Evolutionary conservation across 2,797 vertebrate species (phyloP).

Genomic region (Falco rusticolus): DNA sequence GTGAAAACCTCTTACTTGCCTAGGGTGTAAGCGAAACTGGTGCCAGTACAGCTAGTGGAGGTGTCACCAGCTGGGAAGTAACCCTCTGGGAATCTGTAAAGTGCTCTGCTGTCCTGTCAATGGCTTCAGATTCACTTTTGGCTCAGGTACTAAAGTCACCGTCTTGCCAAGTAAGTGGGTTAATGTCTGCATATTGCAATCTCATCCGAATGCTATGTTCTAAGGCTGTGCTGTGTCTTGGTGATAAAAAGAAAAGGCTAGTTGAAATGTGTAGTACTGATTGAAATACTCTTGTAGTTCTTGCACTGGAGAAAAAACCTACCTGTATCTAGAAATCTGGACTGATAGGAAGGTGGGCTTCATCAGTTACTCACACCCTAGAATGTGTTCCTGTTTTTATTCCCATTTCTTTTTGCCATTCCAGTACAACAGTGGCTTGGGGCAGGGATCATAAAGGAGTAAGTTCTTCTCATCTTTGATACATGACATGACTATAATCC

Average conservation of each 20-base stretch:
- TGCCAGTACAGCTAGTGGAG: neutral
- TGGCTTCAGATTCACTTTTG: neutral
- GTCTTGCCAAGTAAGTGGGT: neutral
- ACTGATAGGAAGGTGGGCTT: neutral
- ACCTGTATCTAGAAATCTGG: neutral
- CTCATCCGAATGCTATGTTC: too few relatives aligned
- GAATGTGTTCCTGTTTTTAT: too few relatives aligned
- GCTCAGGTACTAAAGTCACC: neutral
- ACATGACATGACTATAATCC: too few relatives aligned
- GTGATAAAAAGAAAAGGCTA: neutral
- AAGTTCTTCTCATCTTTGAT: neutral
- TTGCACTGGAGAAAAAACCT: neutral
- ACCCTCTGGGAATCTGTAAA: neutral
- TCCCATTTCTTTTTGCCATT: neutral
- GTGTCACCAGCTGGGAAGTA: neutral
- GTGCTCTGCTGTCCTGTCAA: neutral
- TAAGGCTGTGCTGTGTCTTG: neutral
- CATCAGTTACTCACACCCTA: neutral
- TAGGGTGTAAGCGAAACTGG: too few relatives aligned
- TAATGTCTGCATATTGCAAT: neutral
- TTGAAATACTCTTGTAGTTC: neutral
- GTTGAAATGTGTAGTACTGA: neutral
- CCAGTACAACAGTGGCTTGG: neutral
- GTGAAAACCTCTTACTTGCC: too few relatives aligned
- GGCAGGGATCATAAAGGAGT: too few relatives aligned